Base-by-base conservation (phyloP, 1,140 invertebrate genomes). In the Anagrus nilaparvatae region DNA sequence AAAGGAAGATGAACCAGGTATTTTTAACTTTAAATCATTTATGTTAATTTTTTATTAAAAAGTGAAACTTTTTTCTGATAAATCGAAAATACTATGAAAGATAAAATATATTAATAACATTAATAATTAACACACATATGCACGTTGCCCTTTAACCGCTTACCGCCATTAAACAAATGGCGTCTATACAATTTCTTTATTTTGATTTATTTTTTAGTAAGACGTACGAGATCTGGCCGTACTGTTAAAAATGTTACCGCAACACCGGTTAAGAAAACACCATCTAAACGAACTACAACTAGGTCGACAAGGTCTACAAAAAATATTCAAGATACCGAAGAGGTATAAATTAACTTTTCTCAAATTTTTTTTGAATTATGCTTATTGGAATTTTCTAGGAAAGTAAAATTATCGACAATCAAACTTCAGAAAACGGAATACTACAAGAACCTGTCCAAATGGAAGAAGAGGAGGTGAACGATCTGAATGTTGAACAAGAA, bases 181-280 rank as follows among this genome's bases (percentile, higher is more conserved):
- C 56, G 54, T 59, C 53, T 48, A 18, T 32, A 32, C 12, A 28
- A 28, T 19, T 18, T 9, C 25, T 14, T 13, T 14, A 10, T 10
- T 19, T 33, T 28, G 13, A 31, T 34, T 46, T 17, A 36, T 13
- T 13, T 45, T 47, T 31, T 18, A 64, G 61, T 63, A 12, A 51
- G 57, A 18, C 54, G 58, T 5, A 61, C 59, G 1, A 60, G 60
- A 23, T 63, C 61, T 0, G 54, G 58, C 12, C 55, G 60, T 21
- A 34, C 59, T 0, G 46, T 55, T 2, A 61, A 60, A 19, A 41
- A 52, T 21, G 43, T 43, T 5, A 25, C 30, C 49, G 21, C 55
- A 2, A 47, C 54, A 9, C 47, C 44, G 8, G 49, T 50, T 1
- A 63, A 64, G 34, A 63, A 61, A 40, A 47, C 59, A 18, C 53